These are phyloP conservation scores for Melangyna quadrimaculata DNA, from an alignment of 2,888 invertebrate species.

Conservation along the genomic window DNA sequence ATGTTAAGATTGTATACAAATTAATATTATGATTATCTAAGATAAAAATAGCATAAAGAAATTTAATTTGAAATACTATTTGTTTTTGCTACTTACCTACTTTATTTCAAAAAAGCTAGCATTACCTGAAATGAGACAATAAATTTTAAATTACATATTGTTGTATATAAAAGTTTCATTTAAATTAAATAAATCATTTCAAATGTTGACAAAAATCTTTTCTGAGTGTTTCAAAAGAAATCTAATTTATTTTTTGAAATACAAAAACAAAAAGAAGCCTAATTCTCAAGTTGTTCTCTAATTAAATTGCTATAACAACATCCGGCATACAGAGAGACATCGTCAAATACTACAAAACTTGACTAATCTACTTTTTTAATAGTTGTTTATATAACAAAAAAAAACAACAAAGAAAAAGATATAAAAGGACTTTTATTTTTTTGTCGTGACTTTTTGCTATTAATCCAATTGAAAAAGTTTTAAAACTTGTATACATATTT, in stretches of 20 bases:
- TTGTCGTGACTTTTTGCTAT: constrained; percentile 11
- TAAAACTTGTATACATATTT: constrained; percentile 17
- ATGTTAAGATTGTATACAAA: no score
- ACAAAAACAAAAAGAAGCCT: neutral
- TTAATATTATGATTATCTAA: no score
- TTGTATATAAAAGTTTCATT: neutral
- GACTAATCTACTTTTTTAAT: constrained; percentile 8
- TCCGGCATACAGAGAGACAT: neutral
- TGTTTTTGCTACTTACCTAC: neutral
- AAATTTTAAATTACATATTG: no score
- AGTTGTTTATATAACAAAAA: neutral
- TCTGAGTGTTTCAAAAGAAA: neutral
- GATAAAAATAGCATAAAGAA: no score
- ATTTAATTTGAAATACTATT: no score
- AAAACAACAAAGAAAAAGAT: neutral
- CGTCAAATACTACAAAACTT: constrained; percentile 7
- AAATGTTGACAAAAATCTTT: neutral
- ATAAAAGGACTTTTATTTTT: neutral
- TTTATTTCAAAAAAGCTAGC: no score
- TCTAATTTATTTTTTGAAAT: neutral
- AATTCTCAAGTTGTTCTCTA: neutral
- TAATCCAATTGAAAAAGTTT: constrained; percentile 55
- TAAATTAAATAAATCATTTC: neutral
- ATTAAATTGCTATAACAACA: constrained; percentile 10
- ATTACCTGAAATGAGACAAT: no score